Conservation (phyloP, 1,140 invertebrate species). For the Metopolophium dirhodum region DNA sequence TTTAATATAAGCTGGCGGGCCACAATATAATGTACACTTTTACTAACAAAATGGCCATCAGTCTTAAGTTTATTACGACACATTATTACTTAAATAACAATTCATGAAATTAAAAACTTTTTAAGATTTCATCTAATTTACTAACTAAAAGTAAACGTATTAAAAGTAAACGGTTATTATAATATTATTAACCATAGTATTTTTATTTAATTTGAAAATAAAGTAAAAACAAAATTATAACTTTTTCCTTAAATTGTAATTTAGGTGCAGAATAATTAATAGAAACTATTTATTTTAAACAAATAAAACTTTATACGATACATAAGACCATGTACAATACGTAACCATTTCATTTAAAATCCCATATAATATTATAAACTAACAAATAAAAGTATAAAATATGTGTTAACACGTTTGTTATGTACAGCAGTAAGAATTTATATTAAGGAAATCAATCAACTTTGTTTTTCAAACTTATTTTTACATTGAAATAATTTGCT, state of each 20-base stretch:
- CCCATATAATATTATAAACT: neutral
- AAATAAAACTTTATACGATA: no score
- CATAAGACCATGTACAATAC: no score
- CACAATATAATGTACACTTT: neutral
- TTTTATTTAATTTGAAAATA: neutral
- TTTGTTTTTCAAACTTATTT: neutral
- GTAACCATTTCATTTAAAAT: neutral
- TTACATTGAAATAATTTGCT: neutral
- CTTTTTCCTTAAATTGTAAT: neutral
- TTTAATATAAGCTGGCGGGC: neutral
- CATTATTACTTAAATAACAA: neutral
- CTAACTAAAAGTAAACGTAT: neutral
- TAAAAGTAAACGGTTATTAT: neutral
- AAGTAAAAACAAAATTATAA: no score
- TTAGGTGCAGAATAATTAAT: neutral
- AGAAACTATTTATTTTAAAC: neutral
- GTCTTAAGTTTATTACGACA: neutral
- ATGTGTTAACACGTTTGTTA: neutral
- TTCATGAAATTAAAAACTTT: neutral
- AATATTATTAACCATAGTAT: neutral
- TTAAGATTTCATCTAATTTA: neutral
- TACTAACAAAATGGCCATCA: neutral
- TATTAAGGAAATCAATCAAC: neutral
- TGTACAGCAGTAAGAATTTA: neutral
- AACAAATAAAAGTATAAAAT: neutral